Conservation (phyloP, 92 coral and sea anemone species). For the Palythoa grandis region DNA sequence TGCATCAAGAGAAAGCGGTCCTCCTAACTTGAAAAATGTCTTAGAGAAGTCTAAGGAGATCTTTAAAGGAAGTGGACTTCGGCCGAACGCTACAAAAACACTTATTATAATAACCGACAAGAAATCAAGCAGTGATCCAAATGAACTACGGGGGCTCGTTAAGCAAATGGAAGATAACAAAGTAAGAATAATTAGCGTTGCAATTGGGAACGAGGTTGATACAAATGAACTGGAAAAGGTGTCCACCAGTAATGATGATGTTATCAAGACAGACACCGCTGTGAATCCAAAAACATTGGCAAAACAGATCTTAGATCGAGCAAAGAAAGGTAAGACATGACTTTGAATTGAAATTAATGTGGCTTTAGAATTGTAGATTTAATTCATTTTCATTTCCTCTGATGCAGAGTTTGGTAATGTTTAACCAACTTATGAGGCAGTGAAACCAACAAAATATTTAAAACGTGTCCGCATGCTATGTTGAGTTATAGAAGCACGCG, state of each 20-base stretch:
- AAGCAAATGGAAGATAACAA: constrained; percentile 59
- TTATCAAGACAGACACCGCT: constrained; percentile 33
- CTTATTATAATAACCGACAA: constrained; percentile 55
- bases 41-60: constrained; percentile 58
- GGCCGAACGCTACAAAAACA: constrained; percentile 76
- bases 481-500: too few species aligned
- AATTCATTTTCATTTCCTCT: too few species aligned
- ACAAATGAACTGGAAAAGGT: constrained; percentile 46
- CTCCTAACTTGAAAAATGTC: constrained; percentile 62
- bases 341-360: background rate
- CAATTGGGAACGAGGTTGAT: constrained; percentile 64
- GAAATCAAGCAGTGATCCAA: constrained; percentile 23
- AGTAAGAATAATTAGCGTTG: constrained; percentile 66
- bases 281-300: constrained; percentile 64
- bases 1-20: constrained; percentile 2
- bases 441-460: too few species aligned
- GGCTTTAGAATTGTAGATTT: background rate
- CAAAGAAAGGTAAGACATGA: constrained; percentile 48
- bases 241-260: constrained; percentile 44
- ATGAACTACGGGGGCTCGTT: constrained; percentile 51
- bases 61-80: constrained; percentile 65
- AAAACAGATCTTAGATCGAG: constrained; percentile 53
- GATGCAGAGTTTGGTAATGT: too few species aligned
- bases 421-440: too few species aligned
- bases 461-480: too few species aligned